Conservation (phyloP, 2,113 vertebrate species). For the Galbula dea region DNA sequence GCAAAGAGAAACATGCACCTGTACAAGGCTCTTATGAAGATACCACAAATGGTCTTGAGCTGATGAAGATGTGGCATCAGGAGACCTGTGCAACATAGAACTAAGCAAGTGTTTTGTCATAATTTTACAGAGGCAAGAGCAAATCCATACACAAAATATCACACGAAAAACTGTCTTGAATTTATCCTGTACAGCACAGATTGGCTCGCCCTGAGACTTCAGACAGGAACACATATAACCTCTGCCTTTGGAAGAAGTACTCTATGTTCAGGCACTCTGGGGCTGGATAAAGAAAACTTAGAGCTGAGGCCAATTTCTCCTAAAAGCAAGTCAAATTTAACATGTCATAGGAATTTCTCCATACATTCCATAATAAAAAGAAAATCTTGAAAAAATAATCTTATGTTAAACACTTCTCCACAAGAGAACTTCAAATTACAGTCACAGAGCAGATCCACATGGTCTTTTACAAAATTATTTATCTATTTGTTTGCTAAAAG, state of each 20-base stretch:
- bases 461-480: neutral
- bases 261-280: constrained; percentile 6
- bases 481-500: neutral
- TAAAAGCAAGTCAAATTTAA: constrained; percentile 50
- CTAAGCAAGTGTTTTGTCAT: neutral
- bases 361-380: constrained; percentile 11
- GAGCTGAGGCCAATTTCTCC: constrained; percentile 37
- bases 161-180: neutral
- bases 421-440: neutral
- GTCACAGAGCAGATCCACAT: neutral
- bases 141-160: neutral
- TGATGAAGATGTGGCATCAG: neutral
- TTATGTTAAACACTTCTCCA: neutral
- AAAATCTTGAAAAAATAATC: neutral
- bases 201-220: neutral
- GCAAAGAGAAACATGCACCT: neutral
- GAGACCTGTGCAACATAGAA: neutral
- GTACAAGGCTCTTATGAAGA: neutral
- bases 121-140: neutral
- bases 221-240: constrained; percentile 54
- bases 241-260: constrained; percentile 52
- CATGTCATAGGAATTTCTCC: constrained; percentile 29
- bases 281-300: constrained; percentile 43
- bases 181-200: constrained; percentile 8
- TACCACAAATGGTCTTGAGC: neutral